A percentile compares a stretch with the other conserved stretches of the same genome.
Conservation (phyloP, 64 coral and sea anemone genomes). For the Orbicella faveolata region DNA sequence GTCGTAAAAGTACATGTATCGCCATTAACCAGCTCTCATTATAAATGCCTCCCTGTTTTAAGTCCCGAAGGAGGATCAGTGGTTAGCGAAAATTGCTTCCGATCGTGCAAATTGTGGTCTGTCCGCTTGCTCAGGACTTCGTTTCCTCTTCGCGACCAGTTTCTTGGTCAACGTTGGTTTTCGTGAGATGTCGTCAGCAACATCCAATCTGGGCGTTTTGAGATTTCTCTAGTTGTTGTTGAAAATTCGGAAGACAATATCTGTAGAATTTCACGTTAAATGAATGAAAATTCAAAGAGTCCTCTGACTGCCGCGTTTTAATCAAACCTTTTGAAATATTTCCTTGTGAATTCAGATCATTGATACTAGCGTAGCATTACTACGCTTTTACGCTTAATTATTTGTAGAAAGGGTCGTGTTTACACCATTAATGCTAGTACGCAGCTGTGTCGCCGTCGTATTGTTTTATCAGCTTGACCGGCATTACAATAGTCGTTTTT, state of each 20-base stretch:
- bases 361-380: neutral
- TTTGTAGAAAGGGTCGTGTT: neutral
- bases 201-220: neutral
- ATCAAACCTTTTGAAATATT: neutral
- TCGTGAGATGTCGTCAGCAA: neutral
- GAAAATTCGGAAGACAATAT: neutral
- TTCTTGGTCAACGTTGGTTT: neutral
- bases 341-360: neutral
- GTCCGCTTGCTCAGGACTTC: neutral
- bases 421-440: neutral
- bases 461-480: neutral
- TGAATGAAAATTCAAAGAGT: constrained; percentile 2
- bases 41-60: neutral
- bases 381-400: too few species aligned
- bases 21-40: neutral
- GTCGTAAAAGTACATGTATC: neutral
- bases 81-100: neutral
- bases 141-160: neutral
- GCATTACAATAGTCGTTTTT: neutral
- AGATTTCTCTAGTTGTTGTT: neutral
- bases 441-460: neutral
- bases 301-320: neutral
- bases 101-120: neutral
- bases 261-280: neutral
- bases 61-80: neutral